Evolutionary conservation across 2,797 vertebrate species (phyloP), one percentile per base, ranked within the genome.

Genomic region (Bothrops alternatus): DNA sequence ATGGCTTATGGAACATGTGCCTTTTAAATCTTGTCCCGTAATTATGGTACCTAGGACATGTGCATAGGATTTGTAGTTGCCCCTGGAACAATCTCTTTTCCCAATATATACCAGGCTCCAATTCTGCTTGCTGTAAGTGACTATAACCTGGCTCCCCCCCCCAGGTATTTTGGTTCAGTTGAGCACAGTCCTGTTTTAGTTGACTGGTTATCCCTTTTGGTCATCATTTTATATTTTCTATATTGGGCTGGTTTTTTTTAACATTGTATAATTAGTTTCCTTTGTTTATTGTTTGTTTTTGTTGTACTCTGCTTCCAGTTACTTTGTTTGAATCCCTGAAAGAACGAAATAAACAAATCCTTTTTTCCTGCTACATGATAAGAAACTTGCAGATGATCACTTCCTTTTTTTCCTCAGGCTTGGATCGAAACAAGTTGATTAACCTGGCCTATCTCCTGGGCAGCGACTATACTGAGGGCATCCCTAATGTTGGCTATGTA

Each of bases 371-470:
- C 14, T 73, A 37, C n/a, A 1, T 73, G 16, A 47, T 47, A 37
- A 86, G 20, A 78, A 91, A 23, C 23, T 42, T 90, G 20, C 32
- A 37, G 58, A 61, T 60, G 18, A 32, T 93, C 26, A 58, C 87
- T 94, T 93, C 0, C 0, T 0, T 0, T 3, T 73, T 93, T 94
- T 93, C 93, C 94, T 7, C 91, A 99, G 99, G 99, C 6, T 96
- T 99, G 95, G 99, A 99, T 97, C 97, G 99, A 92, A 98, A 91
- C 94, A 99, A 99, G 96, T 96, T 99, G 93, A 99, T 99, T 90
- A 99, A 99, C 96, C 97, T 99, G 97, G 99, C 99, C 0, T 99
- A 99, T 96, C 98, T 99, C 90, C 98, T 99, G 90, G 99, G 99
- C 91, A 99, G 99, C 88, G 99, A 99, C 97, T 99, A 99, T 96